These are phyloP conservation scores for Antheraea yamamai DNA, from an alignment of 2,888 invertebrate genomes.

Conservation along the genomic window DNA sequence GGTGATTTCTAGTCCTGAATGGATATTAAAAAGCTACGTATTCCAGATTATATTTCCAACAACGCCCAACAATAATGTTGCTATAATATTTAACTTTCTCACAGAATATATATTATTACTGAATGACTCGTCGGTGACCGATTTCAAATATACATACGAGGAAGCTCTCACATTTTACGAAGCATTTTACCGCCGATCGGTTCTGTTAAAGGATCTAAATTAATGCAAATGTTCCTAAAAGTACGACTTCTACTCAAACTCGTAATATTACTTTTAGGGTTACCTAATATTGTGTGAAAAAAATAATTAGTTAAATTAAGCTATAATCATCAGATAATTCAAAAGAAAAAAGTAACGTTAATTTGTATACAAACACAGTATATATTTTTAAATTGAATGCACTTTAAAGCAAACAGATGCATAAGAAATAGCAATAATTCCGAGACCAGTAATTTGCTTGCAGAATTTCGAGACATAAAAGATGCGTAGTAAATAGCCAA, in stretches of 20 bases:
- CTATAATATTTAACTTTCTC: neutral
- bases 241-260: conserved; percentile 45
- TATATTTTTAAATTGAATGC: neutral
- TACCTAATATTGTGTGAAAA: neutral
- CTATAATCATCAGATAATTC: neutral
- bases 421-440: neutral
- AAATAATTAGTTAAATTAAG: neutral
- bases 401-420: neutral
- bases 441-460: too few relatives aligned
- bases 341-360: neutral
- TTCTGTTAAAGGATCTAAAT: conserved; percentile 34
- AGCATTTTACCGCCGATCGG: conserved; percentile 28
- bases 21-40: too few relatives aligned
- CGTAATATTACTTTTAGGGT: conserved; percentile 41
- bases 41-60: too few relatives aligned
- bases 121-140: neutral
- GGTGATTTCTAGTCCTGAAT: too few relatives aligned
- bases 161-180: conserved; percentile 31
- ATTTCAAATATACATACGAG: conserved; percentile 1
- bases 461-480: neutral
- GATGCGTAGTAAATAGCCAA: too few relatives aligned
- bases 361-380: neutral
- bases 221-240: conserved; percentile 47
- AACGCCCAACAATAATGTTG: too few relatives aligned
- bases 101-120: neutral